Conservation (phyloP, 2,797 vertebrate genomes). For the Momotus momota region DNA sequence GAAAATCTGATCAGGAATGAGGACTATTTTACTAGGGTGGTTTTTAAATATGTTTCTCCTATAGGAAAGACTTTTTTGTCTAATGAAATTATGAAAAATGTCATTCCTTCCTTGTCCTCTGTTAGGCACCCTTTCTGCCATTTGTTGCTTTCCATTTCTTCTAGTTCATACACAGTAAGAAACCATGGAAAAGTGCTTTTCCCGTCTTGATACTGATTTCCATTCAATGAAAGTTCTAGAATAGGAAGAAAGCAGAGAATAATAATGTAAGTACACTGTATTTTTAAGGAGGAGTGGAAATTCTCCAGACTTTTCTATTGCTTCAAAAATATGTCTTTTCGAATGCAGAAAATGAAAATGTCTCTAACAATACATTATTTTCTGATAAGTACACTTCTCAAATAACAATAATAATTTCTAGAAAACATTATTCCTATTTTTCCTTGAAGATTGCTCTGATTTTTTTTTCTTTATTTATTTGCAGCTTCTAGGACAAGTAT, state of each 20-base stretch:
- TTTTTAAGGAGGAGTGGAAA: background rate
- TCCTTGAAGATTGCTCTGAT: background rate
- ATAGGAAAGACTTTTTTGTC: background rate
- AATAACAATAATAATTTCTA: background rate
- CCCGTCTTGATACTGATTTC: background rate
- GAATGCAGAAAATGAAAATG: background rate
- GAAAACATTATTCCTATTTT: background rate
- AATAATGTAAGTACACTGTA: background rate
- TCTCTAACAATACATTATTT: background rate
- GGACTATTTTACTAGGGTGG: background rate
- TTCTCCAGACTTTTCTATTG: background rate
- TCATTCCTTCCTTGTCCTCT: background rate
- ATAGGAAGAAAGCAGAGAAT: background rate
- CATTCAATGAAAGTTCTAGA: background rate
- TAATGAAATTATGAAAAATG: background rate
- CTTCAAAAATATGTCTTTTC: background rate
- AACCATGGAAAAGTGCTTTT: background rate
- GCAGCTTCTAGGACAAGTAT: background rate
- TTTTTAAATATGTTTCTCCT: background rate
- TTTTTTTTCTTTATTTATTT: background rate
- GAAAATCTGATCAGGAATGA: background rate
- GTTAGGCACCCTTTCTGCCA: background rate
- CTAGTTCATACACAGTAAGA: background rate
- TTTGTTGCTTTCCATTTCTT: background rate
- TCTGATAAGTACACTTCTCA: background rate